Base-by-base conservation (phyloP, 2,797 vertebrate genomes). In the Leucoraja ocellata region DNA sequence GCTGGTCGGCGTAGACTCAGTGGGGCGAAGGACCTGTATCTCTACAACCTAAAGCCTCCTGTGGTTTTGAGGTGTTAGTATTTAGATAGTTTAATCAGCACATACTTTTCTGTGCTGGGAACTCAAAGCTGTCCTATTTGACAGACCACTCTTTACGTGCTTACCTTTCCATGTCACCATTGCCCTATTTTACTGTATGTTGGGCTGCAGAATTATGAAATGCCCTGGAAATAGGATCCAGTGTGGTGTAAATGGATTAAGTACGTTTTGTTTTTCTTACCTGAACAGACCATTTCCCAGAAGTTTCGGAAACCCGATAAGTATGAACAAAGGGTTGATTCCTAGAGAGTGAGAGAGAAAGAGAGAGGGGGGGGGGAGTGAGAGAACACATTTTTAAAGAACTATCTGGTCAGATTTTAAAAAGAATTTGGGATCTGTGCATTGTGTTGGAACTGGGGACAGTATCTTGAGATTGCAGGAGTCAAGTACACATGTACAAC, bases 241-340 rank as follows among this genome's bases (percentile, higher is more conserved):
- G 36, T 63, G 13, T n/a, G 4, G 1, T 65, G n/a, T 3, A 16
- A 63, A 21, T 68, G 2, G 16, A 8, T 65, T 36, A 36, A 88
- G 65, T 3, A 36, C 16, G 14, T 16, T 58, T 16, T 14, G 10
- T 61, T 68, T 28, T 68, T 21, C 93, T 94, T 80, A 94, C 94
- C 93, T 93, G 93, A 81, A 94, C 39, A 2, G 93, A 91, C 93
- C 93, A 94, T n/a, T 84, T 93, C 63, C 88, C 88, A 28, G 93
- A 32, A 90, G 63, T 88, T 77, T 73, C 65, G 9, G 14, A 81
- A 92, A 94, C 93, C 88, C 93, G 83, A 13, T 94, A 94, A n/a
- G 94, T 94, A 18, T 93, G 93, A 78, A 94, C 94, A n/a, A 94
- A 94, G 5, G 93, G 36, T 79, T 46, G 18, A 63, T 93, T 79